Conservation (phyloP, 2,113 vertebrate species). For the Theristicus caerulescens region DNA sequence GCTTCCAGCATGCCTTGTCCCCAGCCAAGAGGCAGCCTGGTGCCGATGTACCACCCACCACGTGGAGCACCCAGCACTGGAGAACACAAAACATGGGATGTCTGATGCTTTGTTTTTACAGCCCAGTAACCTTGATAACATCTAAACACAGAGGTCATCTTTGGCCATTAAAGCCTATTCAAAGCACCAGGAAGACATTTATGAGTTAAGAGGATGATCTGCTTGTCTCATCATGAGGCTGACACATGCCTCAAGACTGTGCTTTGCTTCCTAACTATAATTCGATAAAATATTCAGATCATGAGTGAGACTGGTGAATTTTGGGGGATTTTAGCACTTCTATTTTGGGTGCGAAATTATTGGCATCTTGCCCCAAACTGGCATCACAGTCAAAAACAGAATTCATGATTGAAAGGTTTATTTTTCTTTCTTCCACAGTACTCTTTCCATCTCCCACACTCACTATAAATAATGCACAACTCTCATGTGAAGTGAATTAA, state of each 20-base stretch:
- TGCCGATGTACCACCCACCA: accelerated
- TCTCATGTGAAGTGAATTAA: conserved; percentile 22
- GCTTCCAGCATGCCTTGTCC: accelerated
- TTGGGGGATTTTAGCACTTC: conserved; percentile 19
- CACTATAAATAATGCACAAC: conserved; percentile 45
- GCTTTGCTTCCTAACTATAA: neutral
- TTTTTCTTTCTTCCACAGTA: conserved; percentile 26
- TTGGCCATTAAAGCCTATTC: neutral
- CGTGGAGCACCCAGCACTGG: neutral
- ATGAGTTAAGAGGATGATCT: neutral
- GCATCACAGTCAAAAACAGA: conserved; percentile 5
- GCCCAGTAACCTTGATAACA: neutral
- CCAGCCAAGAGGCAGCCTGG: neutral
- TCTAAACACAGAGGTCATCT: neutral
- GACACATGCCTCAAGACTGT: neutral
- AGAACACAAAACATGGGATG: neutral
- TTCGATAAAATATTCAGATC: conserved; percentile 11
- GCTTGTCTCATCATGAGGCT: neutral
- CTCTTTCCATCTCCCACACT: conserved; percentile 18
- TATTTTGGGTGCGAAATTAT: conserved; percentile 2
- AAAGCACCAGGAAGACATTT: neutral
- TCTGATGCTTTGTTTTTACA: accelerated
- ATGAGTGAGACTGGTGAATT: conserved; percentile 35
- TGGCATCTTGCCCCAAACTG: conserved; percentile 19
- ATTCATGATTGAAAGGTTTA: conserved; percentile 20